Percentiles rank a stretch among this genome's conserved stretches.
Conservation (phyloP, 2,888 invertebrate species). For the Esperia sulphurella region DNA sequence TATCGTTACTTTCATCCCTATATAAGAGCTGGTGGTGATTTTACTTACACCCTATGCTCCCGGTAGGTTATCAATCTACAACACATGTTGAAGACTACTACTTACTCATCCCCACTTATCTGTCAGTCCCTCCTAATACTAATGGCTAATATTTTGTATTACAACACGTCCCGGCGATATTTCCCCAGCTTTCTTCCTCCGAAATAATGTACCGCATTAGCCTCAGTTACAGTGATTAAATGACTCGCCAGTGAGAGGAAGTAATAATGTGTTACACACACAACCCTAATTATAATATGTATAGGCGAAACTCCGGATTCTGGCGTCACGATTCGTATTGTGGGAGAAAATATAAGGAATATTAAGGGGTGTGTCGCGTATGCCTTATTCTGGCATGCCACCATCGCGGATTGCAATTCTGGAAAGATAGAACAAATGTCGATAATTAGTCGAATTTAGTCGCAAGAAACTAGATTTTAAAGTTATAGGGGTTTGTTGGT, state of each 20-base stretch:
- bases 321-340: background rate
- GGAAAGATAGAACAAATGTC: too few relatives aligned
- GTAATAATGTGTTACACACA: constrained; percentile 54
- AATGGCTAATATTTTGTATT: constrained; percentile 51
- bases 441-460: too few relatives aligned
- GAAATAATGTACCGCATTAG: constrained; percentile 72
- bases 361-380: background rate
- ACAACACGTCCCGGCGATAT: constrained; percentile 58
- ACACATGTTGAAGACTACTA: constrained; percentile 7
- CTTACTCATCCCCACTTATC: constrained; percentile 14
- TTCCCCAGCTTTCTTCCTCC: constrained; percentile 60
- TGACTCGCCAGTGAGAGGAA: constrained; percentile 53
- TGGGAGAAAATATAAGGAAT: background rate
- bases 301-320: background rate
- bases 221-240: constrained; percentile 74
- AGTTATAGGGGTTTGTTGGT: too few relatives aligned
- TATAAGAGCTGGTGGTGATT: too few relatives aligned
- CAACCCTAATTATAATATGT: constrained; percentile 30
- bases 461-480: too few relatives aligned
- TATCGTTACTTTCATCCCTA: too few relatives aligned
- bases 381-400: too few relatives aligned
- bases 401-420: too few relatives aligned
- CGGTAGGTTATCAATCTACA: background rate
- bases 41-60: too few relatives aligned
- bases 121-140: constrained; percentile 12